These are phyloP conservation scores for Chrysemys picta DNA, from an alignment of 2,113 vertebrate genomes.

Conservation along the genomic window DNA sequence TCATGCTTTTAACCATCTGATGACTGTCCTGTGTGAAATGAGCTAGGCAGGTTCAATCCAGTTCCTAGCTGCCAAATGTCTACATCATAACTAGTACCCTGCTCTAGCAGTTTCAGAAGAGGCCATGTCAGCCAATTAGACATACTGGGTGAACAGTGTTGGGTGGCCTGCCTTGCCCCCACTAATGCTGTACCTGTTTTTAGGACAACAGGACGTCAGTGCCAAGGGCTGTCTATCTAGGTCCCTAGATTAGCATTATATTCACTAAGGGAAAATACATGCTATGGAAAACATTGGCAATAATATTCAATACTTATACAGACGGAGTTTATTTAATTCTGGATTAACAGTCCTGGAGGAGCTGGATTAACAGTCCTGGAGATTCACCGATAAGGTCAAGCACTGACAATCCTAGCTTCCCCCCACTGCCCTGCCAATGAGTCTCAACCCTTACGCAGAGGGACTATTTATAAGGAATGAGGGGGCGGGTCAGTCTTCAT, in stretches of 20 bases:
- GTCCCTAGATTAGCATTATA: background rate
- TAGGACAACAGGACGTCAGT: background rate
- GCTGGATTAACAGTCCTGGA: background rate
- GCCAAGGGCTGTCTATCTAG: background rate
- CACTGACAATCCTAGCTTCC: background rate
- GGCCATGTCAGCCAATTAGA: background rate
- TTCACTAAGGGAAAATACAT: background rate
- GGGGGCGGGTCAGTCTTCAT: background rate
- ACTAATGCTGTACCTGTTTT: background rate
- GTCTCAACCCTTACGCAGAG: background rate
- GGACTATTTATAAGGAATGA: background rate
- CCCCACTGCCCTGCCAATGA: background rate
- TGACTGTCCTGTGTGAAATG: background rate
- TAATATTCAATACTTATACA: background rate
- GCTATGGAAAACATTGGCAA: background rate
- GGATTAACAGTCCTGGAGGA: background rate
- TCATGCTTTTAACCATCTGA: background rate
- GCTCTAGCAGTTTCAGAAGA: background rate
- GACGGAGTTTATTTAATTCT: background rate
- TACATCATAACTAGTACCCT: background rate
- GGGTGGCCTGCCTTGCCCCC: background rate
- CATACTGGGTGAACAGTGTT: background rate
- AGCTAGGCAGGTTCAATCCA: background rate
- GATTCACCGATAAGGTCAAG: background rate
- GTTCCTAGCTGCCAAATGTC: background rate